Base-by-base conservation (phyloP, 2,888 invertebrate species). In the Portevinia maculata region DNA sequence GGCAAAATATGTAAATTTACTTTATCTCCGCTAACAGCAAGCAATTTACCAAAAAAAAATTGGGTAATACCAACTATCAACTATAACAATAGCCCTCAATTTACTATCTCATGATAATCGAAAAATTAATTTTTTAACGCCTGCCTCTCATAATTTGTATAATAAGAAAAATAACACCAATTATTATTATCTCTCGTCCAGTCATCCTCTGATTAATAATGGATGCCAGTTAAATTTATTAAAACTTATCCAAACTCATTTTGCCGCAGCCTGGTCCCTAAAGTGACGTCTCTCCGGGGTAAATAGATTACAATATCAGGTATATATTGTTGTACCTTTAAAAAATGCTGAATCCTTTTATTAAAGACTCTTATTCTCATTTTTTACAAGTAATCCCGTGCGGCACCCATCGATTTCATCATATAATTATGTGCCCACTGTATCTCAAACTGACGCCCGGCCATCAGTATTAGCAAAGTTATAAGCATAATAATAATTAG, bases 231-330 rank as follows among this genome's bases (percentile, higher is more conserved):
- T 30, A 39, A 34, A 59, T 65, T 32, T 74, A 55, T 73, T 73
- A 53, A 57, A 74, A 65, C 74, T 65, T 74, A 64, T 74, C 32
- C 46, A 55, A 50, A 74, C 48, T 64, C 52, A 71, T 71, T 70
- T 60, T 13, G 17, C 44, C 34, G 48, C 13, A 57, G 52, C 71
- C 53, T 9, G 17, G 28, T 37, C 34, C 28, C 53, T 55, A 5
- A 55, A 73, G 53, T 73, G 73, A 73, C 73, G 62, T 37, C 30
- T 73, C 48, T 73, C 44, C 34, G 46, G 53, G 73, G 53, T 64
- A 64, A 73, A 64, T 62, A 64, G 55, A 48, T 73, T 55, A 64
- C 55, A 70, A 60, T 41, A 52, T 37, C 48, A 28, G 19, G 44
- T 11, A 3, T 44, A 13, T 44, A 52, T 13, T 7, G 39, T 39